Conservation (phyloP, 1,140 invertebrate species). For the Meloidogyne exigua region DNA sequence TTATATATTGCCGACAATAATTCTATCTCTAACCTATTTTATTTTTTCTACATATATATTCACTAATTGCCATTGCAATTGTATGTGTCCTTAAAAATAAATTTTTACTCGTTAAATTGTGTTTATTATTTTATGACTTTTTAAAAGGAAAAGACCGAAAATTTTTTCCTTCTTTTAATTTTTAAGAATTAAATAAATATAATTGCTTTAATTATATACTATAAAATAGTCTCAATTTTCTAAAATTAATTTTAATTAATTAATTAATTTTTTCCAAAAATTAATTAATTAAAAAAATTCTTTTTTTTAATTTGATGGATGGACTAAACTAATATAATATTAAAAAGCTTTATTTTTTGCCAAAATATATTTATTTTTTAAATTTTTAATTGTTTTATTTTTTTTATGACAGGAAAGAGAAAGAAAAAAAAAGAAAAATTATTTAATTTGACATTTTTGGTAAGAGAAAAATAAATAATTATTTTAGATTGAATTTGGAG, state of each 20-base stretch:
- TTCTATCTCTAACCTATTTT: background rate
- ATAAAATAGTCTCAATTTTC: background rate
- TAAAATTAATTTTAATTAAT: background rate
- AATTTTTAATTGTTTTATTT: background rate
- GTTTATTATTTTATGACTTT: background rate
- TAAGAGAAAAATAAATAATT: too few species aligned
- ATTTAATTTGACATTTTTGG: background rate
- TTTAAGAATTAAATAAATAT: background rate
- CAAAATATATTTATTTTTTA: background rate
- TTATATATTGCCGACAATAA: conserved; percentile 4
- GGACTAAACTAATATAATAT: background rate
- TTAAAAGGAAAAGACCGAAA: background rate
- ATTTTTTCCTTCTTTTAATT: background rate
- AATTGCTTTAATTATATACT: background rate
- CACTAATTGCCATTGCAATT: conserved; percentile 28
- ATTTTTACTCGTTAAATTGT: background rate
- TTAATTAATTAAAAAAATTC: background rate
- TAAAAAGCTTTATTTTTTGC: background rate
- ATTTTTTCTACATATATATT: background rate
- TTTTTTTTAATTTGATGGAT: background rate
- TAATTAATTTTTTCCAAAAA: background rate
- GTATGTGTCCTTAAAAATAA: background rate
- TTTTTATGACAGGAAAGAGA: background rate
- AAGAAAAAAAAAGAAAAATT: background rate
- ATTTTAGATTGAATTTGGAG: background rate